These are phyloP conservation scores for Drosophila tani DNA, from an alignment of 1,140 invertebrate genomes.

Conservation along the genomic window DNA sequence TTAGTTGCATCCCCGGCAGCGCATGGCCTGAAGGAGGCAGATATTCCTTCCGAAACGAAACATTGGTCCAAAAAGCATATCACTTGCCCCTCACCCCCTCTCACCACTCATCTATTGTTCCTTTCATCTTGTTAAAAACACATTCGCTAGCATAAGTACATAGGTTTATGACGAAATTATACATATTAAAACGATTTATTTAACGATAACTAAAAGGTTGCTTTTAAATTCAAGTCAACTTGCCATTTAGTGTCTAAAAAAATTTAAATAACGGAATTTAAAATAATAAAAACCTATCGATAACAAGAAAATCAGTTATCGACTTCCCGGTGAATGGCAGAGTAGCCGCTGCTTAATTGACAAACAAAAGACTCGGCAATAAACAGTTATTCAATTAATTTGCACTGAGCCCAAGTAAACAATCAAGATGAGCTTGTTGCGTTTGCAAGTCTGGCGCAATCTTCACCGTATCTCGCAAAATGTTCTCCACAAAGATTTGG, in stretches of 20 bases:
- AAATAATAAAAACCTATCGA: slow-evolving; percentile 15
- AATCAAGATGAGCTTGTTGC: slow-evolving; percentile 21
- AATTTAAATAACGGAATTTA: slow-evolving; percentile 7
- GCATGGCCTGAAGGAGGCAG: slow-evolving; percentile 10
- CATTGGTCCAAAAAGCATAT: slow-evolving; percentile 37
- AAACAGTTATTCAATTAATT: slow-evolving; percentile 16
- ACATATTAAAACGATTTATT: slow-evolving; percentile 31
- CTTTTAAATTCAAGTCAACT: background rate
- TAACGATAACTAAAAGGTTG: background rate
- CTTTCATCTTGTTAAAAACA: slow-evolving; percentile 62
- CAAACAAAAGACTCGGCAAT: slow-evolving; percentile 2
- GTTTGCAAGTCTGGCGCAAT: background rate
- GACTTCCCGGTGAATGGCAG: slow-evolving; percentile 46
- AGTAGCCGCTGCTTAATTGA: background rate
- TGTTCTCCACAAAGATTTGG: background rate
- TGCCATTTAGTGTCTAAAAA: background rate
- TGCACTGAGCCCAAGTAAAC: background rate
- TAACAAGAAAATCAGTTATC: background rate
- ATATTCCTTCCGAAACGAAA: slow-evolving; percentile 1
- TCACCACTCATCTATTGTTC: slow-evolving; percentile 53
- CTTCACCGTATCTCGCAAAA: slow-evolving; percentile 11
- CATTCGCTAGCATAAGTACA: slow-evolving; percentile 54
- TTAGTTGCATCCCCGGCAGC: slow-evolving; percentile 60
- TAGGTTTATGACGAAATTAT: slow-evolving; percentile 46
- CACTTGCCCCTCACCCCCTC: slow-evolving; percentile 18